A percentile compares a stretch with the other conserved stretches of the same genome.
Evolutionary conservation across 1,140 invertebrate genomes (phyloP).

Genomic region (Pinna nobilis): DNA sequence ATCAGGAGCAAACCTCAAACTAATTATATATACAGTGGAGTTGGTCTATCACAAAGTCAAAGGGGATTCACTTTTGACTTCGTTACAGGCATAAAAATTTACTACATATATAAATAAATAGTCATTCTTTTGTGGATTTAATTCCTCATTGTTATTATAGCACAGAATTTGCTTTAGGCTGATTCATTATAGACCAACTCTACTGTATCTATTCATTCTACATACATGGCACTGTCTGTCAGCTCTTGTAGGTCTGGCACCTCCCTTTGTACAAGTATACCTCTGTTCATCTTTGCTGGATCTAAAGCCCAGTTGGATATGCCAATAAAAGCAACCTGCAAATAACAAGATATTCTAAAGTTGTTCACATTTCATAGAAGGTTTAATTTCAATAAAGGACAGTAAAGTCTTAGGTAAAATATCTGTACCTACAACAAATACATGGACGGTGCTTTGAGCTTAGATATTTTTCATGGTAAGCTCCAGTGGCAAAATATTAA

Average conservation of each 20-base stretch:
- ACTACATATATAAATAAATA: no score
- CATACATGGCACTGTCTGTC: conserved; percentile 22
- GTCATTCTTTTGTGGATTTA: no score
- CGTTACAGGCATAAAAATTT: no score
- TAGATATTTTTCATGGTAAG: neutral
- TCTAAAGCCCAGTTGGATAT: conserved; percentile 71
- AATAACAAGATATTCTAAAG: neutral
- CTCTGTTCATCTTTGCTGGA: conserved; percentile 71
- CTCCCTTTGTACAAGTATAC: conserved; percentile 63
- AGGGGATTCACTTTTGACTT: no score
- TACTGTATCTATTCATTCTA: no score
- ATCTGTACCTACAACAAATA: neutral
- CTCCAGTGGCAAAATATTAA: neutral
- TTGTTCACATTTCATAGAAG: neutral
- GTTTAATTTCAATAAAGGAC: neutral
- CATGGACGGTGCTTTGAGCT: neutral
- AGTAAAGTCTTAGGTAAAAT: neutral
- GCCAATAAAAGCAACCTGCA: conserved; percentile 65
- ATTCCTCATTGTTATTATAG: no score
- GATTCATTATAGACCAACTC: no score
- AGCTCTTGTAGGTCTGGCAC: conserved; percentile 55
- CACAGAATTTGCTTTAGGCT: no score
- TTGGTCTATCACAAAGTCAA: no score
- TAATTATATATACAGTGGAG: no score
- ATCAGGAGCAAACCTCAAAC: no score